Conservation (phyloP, 2,888 invertebrate genomes). For the Parascotia fuliginaria region DNA sequence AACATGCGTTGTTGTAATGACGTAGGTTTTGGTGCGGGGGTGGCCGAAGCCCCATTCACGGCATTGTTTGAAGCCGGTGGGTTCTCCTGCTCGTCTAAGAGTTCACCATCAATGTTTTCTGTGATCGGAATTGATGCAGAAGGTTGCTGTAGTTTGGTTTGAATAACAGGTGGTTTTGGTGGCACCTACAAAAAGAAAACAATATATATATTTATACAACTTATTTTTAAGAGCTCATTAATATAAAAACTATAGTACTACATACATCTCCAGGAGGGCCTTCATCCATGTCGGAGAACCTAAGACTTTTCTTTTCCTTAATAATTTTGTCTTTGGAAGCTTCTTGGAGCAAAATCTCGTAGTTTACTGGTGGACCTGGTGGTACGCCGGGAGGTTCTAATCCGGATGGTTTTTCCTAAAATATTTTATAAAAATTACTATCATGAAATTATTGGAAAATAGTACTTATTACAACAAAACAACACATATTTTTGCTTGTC, state of each 20-base stretch:
- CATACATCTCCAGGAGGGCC: conserved; percentile 78
- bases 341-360: conserved; percentile 83
- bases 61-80: conserved; percentile 43
- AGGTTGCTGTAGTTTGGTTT: conserved; percentile 12
- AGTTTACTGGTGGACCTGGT: conserved; percentile 92
- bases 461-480: no score
- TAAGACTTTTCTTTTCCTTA: conserved; percentile 83
- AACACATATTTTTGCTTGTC: no score
- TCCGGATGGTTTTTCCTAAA: conserved; percentile 73
- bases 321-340: conserved; percentile 42
- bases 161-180: conserved; percentile 14
- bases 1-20: conserved; percentile 94
- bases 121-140: background rate
- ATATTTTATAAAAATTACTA: no score
- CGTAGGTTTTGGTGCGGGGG: conserved; percentile 91
- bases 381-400: conserved; percentile 94
- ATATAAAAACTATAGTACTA: background rate
- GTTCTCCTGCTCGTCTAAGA: conserved; percentile 54
- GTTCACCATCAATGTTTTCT: conserved; percentile 63
- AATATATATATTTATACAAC: no score
- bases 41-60: conserved; percentile 56
- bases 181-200: conserved; percentile 12
- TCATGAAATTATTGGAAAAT: no score
- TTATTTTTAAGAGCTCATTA: background rate
- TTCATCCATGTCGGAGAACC: conserved; percentile 88